A percentile compares a stretch with the other conserved stretches of the same genome.
phyloP scores from a whole-genome alignment of 2,797 vertebrate species.

The Labroides dimidiatus region DNA sequence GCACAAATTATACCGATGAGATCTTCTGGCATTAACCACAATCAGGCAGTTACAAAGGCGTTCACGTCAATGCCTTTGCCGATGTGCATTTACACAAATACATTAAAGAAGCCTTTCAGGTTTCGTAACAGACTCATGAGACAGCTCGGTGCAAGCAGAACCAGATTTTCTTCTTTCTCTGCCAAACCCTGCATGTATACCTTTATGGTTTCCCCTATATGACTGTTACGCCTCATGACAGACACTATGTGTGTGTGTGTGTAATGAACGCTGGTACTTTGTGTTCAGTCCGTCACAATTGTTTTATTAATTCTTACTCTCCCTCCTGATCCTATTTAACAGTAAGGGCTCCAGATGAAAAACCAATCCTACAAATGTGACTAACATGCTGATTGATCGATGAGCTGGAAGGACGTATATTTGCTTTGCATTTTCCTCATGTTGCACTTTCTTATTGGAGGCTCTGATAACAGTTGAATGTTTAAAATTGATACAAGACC shows the following conservation, averaged over 20 bases:
- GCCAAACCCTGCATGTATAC: slow-evolving; percentile 42
- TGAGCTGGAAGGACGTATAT: too few relatives aligned
- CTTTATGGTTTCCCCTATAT: not conserved
- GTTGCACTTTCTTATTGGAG: too few relatives aligned
- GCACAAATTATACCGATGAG: not conserved
- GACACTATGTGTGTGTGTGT: not conserved
- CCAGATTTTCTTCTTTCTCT: slow-evolving; percentile 71
- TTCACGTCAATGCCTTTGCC: not conserved
- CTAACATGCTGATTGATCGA: not conserved
- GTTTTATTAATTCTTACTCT: not conserved
- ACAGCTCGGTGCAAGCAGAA: slow-evolving; percentile 40
- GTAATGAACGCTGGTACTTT: not conserved
- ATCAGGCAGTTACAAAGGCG: not conserved
- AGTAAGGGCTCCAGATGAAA: not conserved
- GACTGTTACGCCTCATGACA: slow-evolving; percentile 5
- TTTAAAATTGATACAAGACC: too few relatives aligned
- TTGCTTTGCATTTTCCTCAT: too few relatives aligned
- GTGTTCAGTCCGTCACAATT: slow-evolving; percentile 9
- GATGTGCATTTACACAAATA: not conserved
- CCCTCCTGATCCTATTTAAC: not conserved
- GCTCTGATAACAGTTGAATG: too few relatives aligned
- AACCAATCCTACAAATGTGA: not conserved
- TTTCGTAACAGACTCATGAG: not conserved
- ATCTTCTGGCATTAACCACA: not conserved
- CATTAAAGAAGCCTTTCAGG: not conserved